Conservation (phyloP, 2,113 vertebrate species). For the Chloroceryle aenea region DNA sequence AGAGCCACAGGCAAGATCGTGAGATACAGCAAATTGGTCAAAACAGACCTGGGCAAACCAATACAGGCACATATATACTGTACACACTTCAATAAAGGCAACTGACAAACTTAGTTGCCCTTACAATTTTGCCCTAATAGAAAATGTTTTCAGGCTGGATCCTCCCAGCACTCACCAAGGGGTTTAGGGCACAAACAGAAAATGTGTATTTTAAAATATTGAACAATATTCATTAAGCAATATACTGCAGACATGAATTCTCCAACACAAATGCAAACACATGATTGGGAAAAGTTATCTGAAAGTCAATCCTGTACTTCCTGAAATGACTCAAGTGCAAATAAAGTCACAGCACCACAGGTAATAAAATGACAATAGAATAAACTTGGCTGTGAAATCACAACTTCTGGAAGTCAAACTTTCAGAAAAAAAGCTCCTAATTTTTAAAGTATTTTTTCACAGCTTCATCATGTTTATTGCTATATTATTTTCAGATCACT, state of each 20-base stretch:
- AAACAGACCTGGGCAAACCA: constrained; percentile 63
- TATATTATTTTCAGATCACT: constrained; percentile 82
- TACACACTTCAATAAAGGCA: constrained; percentile 12
- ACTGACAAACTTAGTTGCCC: constrained; percentile 35
- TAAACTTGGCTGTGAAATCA: not conserved
- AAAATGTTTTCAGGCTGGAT: constrained; percentile 10
- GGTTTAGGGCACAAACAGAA: constrained; percentile 40
- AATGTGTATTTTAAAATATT: constrained; percentile 55
- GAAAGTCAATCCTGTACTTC: constrained; percentile 12
- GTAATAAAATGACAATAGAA: constrained; percentile 40
- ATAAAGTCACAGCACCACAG: not conserved
- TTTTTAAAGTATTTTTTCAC: constrained; percentile 72
- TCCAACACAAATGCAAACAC: constrained; percentile 5
- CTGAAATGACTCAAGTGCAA: constrained; percentile 30
- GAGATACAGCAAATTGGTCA: constrained; percentile 63
- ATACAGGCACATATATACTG: not conserved
- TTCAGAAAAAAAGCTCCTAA: constrained; percentile 72
- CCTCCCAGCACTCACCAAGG: not conserved
- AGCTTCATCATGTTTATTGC: constrained; percentile 81
- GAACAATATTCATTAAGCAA: constrained; percentile 27
- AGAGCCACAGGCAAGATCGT: constrained; percentile 52
- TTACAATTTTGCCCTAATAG: constrained; percentile 38
- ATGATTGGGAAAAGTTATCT: constrained; percentile 60
- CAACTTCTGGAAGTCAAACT: constrained; percentile 71
- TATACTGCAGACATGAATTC: constrained; percentile 1